Conservation (phyloP, 1,140 invertebrate species). For the Phymastichus coffea region DNA sequence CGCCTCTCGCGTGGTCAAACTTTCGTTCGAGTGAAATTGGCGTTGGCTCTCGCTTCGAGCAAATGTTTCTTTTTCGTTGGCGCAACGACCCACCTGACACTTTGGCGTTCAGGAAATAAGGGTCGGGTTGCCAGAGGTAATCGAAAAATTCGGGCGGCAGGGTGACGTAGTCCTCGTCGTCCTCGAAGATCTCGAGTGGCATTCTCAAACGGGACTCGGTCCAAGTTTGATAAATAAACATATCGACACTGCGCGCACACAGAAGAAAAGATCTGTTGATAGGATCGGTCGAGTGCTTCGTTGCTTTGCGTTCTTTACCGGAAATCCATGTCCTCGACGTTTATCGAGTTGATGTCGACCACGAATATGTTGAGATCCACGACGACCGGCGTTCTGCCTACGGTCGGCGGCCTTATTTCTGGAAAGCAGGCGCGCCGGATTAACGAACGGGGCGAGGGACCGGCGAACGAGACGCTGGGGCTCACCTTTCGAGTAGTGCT, state of each 20-base stretch:
- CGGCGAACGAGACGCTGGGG: conserved; percentile 11
- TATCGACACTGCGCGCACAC: conserved; percentile 67
- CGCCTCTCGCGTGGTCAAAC: too few species aligned
- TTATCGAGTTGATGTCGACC: conserved; percentile 82
- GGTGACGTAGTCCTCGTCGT: conserved; percentile 75
- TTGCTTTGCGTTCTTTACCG: too few species aligned
- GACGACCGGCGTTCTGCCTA: conserved; percentile 66
- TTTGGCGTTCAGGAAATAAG: conserved; percentile 84
- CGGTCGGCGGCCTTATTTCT: conserved; percentile 73
- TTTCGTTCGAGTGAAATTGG: too few species aligned
- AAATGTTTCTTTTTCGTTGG: too few species aligned
- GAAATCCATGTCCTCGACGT: conserved; percentile 85
- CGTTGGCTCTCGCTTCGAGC: too few species aligned
- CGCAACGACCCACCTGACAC: conserved; percentile 72
- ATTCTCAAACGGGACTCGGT: conserved; percentile 71
- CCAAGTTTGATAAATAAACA: conserved; percentile 83
- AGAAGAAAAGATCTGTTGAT: too few species aligned
- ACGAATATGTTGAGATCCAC: conserved; percentile 79
- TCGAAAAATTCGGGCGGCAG: conserved; percentile 78
- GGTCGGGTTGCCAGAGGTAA: conserved; percentile 83
- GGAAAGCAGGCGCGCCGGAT: neutral
- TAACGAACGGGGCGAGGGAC: neutral
- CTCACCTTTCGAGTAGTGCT: conserved; percentile 73
- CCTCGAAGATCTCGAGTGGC: conserved; percentile 73
- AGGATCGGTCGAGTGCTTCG: too few species aligned